A percentile compares a stretch with the other conserved stretches of the same genome.
These are phyloP conservation scores for Ophiodon elongatus DNA, from an alignment of 2,113 vertebrate species.

Conservation along the genomic window DNA sequence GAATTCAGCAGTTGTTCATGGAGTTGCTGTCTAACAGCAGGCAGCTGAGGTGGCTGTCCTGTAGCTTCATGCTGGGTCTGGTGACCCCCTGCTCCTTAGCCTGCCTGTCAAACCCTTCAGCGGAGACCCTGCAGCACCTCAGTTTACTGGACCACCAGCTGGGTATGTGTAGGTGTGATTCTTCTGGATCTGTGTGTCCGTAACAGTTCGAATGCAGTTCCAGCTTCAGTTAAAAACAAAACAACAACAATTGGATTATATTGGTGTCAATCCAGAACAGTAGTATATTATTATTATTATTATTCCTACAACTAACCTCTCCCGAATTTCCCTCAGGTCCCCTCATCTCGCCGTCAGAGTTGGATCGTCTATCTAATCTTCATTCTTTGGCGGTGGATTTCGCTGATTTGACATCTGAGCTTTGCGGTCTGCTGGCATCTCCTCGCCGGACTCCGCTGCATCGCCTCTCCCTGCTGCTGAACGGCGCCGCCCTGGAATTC, in stretches of 20 bases:
- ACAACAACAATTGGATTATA: not conserved
- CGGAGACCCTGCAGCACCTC: constrained; percentile 94
- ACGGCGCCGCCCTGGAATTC: constrained; percentile 91
- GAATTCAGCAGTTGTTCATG: constrained; percentile 96
- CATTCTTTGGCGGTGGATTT: constrained; percentile 96
- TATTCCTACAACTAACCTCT: not conserved
- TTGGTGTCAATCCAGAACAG: not conserved
- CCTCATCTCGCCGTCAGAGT: constrained; percentile 90
- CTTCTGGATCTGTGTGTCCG: not conserved
- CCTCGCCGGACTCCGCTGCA: constrained; percentile 92
- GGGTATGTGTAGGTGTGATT: constrained; percentile 56
- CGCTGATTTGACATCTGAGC: constrained; percentile 95
- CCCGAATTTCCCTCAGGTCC: constrained; percentile 73
- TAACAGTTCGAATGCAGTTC: not conserved
- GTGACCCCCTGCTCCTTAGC: constrained; percentile 94
- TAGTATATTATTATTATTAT: not conserved
- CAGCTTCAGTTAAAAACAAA: not conserved
- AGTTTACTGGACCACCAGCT: constrained; percentile 95
- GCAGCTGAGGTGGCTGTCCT: constrained; percentile 95
- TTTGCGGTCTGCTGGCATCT: constrained; percentile 92
- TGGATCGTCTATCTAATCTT: constrained; percentile 92
- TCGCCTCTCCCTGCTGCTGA: constrained; percentile 95
- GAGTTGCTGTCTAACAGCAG: constrained; percentile 96
- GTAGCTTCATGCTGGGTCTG: constrained; percentile 96
- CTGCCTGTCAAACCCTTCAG: constrained; percentile 92